Conservation (phyloP, 2,797 vertebrate species). For the Acanthornis magna region DNA sequence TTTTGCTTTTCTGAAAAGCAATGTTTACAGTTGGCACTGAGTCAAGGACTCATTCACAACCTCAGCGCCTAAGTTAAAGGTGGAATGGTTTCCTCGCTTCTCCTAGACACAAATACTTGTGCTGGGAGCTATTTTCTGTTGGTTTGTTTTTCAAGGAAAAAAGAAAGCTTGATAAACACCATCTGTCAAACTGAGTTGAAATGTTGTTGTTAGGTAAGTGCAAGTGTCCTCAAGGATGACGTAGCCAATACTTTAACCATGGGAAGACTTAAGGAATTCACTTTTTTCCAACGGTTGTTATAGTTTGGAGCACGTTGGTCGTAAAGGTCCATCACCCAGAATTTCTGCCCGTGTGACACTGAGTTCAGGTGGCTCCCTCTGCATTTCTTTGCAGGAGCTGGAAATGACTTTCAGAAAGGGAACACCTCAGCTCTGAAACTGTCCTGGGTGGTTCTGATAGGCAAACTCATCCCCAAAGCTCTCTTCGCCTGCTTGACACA, state of each 20-base stretch:
- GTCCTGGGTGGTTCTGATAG: neutral
- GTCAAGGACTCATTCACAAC: neutral
- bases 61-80: neutral
- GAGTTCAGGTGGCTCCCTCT: neutral
- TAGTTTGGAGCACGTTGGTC: fast-evolving
- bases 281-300: neutral
- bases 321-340: neutral
- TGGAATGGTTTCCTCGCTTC: neutral
- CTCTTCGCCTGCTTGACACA: neutral
- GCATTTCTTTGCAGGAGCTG: fast-evolving
- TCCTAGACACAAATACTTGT: neutral
- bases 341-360: neutral
- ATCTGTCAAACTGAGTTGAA: neutral
- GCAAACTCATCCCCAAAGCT: neutral
- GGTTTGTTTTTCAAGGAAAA: neutral
- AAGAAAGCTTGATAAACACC: neutral
- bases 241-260: neutral
- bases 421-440: neutral
- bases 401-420: neutral
- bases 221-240: neutral
- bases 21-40: neutral
- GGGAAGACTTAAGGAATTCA: neutral
- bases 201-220: neutral
- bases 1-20: neutral
- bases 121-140: neutral